phyloP scores from a whole-genome alignment of 1,140 invertebrate genomes.

The Adoxophyes honmai region DNA sequence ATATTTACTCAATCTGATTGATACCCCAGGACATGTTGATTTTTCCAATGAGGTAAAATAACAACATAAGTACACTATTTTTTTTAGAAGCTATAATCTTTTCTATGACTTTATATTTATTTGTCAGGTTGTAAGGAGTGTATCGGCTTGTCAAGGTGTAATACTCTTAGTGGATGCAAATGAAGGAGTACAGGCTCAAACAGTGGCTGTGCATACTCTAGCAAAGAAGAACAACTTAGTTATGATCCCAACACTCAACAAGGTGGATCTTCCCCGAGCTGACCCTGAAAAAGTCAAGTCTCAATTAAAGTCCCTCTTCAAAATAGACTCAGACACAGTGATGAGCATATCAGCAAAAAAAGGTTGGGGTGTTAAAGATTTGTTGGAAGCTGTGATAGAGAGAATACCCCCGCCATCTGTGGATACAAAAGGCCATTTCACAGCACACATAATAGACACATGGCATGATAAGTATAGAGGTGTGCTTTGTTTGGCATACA shows the following conservation, averaged over 20 bases:
- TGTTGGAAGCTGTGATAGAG: conserved; percentile 88
- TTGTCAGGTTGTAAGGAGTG: conserved; percentile 84
- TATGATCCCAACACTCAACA: conserved; percentile 97
- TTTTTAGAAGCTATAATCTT: not conserved
- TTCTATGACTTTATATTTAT: conserved; percentile 16
- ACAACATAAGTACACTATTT: no score
- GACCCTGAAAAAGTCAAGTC: conserved; percentile 87
- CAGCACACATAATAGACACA: conserved; percentile 94
- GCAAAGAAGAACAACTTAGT: conserved; percentile 89
- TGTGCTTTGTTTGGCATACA: conserved; percentile 87
- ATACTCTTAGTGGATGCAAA: conserved; percentile 97
- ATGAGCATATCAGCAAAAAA: conserved; percentile 92
- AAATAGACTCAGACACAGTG: conserved; percentile 83
- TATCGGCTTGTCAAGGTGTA: conserved; percentile 96
- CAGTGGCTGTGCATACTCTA: conserved; percentile 97
- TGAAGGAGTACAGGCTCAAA: conserved; percentile 98
- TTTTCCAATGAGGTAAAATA: conserved; percentile 94
- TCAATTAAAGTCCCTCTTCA: conserved; percentile 92
- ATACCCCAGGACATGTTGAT: conserved; percentile 99
- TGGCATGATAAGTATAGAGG: conserved; percentile 95
- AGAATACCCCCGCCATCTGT: conserved; percentile 87
- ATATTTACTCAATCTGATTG: conserved; percentile 97
- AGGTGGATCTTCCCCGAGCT: conserved; percentile 96
- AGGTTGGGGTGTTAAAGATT: conserved; percentile 86
- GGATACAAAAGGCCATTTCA: conserved; percentile 80